Conservation (phyloP, 2,113 vertebrate species). For the Harpagus bidentatus region DNA sequence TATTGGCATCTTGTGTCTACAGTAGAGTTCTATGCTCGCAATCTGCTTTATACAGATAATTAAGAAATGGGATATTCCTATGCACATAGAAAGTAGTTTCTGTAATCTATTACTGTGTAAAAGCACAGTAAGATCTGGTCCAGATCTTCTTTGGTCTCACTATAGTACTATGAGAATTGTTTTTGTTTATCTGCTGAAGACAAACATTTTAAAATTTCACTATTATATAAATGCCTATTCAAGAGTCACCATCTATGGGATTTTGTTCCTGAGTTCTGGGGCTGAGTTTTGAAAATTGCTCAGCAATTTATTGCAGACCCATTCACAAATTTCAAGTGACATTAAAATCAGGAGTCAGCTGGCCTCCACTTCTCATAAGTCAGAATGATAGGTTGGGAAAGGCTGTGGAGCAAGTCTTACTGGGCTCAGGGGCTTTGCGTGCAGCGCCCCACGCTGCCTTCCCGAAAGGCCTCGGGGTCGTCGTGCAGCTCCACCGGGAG, state of each 20-base stretch:
- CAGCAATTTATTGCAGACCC: neutral
- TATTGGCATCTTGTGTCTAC: neutral
- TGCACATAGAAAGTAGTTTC: neutral
- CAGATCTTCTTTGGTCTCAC: neutral
- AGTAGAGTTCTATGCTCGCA: neutral
- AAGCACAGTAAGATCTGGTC: neutral
- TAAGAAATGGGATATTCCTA: neutral
- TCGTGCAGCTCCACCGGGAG: neutral
- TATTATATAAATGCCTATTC: neutral
- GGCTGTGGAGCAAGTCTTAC: fast-evolving
- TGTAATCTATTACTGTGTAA: neutral
- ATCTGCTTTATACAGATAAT: neutral
- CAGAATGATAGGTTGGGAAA: neutral
- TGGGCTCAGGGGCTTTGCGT: neutral
- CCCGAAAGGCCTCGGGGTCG: neutral
- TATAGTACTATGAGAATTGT: fast-evolving
- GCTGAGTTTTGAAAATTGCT: neutral
- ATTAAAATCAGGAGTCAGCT: neutral
- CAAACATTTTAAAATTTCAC: neutral
- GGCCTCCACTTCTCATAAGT: neutral
- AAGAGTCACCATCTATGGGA: neutral
- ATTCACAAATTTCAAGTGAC: neutral
- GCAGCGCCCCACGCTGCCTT: neutral
- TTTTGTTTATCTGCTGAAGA: neutral
- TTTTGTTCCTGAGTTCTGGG: neutral